phyloP scores from a whole-genome alignment of 2,888 invertebrate species.

The Microplitis deprimator region DNA sequence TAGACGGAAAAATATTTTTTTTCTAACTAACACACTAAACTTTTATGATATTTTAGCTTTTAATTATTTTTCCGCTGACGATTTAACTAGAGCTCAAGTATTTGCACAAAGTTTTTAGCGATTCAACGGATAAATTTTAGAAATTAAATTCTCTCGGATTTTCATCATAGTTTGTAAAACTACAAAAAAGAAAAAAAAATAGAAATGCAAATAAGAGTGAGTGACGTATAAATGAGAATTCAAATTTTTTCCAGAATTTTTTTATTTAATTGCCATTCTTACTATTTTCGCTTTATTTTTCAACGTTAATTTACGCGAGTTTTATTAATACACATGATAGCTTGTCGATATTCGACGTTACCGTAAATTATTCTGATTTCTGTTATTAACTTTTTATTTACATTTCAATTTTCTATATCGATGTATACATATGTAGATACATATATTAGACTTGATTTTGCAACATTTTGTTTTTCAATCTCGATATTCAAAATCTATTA shows the following conservation, averaged over 20 bases:
- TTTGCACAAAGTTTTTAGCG: conserved; percentile 10
- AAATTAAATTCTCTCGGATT: conserved; percentile 21
- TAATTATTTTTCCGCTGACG: no score
- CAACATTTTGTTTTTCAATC: background rate
- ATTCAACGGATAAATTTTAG: conserved; percentile 27
- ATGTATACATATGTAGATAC: no score
- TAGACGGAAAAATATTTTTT: background rate
- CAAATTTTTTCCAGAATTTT: conserved; percentile 2
- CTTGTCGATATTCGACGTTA: background rate
- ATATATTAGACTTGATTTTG: background rate
- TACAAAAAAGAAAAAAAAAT: background rate
- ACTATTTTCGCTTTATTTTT: background rate
- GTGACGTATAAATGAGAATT: conserved; percentile 25
- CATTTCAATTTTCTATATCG: no score
- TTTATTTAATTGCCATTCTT: conserved; percentile 33
- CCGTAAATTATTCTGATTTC: background rate
- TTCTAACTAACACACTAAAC: background rate
- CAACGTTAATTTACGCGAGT: background rate
- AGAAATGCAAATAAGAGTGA: conserved; percentile 14
- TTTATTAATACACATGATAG: conserved; percentile 5
- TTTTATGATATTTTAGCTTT: no score
- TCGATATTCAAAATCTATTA: background rate
- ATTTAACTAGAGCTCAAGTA: background rate
- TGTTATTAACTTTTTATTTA: background rate
- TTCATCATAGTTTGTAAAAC: conserved; percentile 12